Conservation (phyloP, 2,888 invertebrate species). For the Xanthorhoe spadicearia region DNA sequence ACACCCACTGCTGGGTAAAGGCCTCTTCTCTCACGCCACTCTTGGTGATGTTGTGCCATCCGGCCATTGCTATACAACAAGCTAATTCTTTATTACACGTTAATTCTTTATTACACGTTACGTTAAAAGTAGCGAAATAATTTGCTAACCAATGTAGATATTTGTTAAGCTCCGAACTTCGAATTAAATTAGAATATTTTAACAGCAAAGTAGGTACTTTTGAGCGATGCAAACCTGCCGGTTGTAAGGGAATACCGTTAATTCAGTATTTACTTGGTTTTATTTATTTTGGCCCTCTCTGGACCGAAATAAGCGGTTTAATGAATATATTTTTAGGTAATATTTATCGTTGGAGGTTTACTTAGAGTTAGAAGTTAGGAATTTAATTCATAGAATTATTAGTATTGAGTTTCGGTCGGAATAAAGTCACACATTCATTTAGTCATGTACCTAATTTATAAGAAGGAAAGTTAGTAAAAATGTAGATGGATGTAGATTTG, state of each 20-base stretch:
- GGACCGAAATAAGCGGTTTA: slow-evolving; percentile 3
- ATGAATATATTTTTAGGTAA: background rate
- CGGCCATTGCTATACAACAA: too few species aligned
- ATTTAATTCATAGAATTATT: background rate
- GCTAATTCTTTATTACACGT: too few species aligned
- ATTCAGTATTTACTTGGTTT: slow-evolving; percentile 6
- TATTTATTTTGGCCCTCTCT: slow-evolving; percentile 6
- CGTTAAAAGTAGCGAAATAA: too few species aligned
- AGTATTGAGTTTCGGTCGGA: background rate
- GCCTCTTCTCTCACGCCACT: too few species aligned
- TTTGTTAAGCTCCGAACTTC: too few species aligned
- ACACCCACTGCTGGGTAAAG: too few species aligned
- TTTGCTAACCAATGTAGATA: too few species aligned
- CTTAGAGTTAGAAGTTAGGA: background rate
- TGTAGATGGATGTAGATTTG: background rate
- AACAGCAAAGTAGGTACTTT: too few species aligned
- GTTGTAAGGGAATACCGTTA: slow-evolving; percentile 7
- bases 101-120: too few species aligned
- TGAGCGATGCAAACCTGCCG: background rate
- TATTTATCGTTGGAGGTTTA: background rate
- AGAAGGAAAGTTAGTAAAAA: background rate
- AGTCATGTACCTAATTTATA: background rate
- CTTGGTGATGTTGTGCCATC: too few species aligned
- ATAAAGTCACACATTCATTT: background rate
- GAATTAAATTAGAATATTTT: too few species aligned